Evolutionary conservation across 2,113 vertebrate species (phyloP).

Genomic region (Orientallactaga bullata): DNA sequence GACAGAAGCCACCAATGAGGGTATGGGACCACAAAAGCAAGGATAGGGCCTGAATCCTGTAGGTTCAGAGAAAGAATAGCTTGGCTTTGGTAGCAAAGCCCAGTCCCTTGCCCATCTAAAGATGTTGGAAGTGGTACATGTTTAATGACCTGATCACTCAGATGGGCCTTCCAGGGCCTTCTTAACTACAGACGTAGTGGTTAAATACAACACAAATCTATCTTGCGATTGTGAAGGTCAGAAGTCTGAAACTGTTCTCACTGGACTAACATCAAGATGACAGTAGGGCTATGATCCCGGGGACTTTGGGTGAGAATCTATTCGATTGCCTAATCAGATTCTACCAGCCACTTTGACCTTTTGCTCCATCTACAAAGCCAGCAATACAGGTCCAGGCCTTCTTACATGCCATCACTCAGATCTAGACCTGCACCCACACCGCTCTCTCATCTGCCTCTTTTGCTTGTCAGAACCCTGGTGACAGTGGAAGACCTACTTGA

Average conservation of each 20-base stretch:
- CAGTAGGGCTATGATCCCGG: neutral
- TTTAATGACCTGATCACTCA: neutral
- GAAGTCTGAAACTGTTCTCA: neutral
- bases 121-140: neutral
- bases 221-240: neutral
- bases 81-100: neutral
- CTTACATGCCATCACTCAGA: neutral
- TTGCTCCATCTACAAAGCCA: neutral
- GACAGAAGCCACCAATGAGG: neutral
- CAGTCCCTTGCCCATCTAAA: neutral
- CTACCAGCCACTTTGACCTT: neutral
- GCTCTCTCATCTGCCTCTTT: neutral
- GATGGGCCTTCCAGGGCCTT: neutral
- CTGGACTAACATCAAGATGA: neutral
- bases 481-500: neutral
- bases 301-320: neutral
- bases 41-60: accelerated
- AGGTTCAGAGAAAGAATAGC: neutral
- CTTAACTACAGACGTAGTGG: neutral
- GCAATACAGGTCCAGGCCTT: neutral
- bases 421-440: neutral
- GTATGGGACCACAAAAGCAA: accelerated
- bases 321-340: neutral
- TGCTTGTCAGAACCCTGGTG: neutral
- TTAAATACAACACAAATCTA: neutral